Conservation (phyloP, 2,888 invertebrate species). For the Eulithis testata region DNA sequence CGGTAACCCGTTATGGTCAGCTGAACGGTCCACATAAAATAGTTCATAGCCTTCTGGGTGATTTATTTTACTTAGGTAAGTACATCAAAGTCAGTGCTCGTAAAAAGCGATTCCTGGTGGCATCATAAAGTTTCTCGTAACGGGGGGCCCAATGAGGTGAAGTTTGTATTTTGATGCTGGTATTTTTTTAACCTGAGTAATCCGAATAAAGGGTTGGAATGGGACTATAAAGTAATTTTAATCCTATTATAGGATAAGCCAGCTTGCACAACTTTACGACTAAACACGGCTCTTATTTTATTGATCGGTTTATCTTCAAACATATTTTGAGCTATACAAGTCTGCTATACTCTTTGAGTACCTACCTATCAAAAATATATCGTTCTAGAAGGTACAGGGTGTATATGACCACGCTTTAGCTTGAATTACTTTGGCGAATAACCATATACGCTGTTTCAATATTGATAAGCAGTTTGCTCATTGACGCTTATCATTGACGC, state of each 20-base stretch:
- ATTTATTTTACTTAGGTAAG: slow-evolving; percentile 47
- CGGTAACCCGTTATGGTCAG: slow-evolving; percentile 46
- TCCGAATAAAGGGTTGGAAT: background rate
- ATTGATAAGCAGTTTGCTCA: no score
- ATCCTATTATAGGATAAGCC: background rate
- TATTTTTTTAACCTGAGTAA: slow-evolving; percentile 8
- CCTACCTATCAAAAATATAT: no score
- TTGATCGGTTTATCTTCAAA: no score
- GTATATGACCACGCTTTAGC: no score
- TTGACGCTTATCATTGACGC: no score
- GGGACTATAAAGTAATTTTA: background rate
- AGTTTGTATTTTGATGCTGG: slow-evolving; percentile 14
- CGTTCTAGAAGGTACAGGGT: no score
- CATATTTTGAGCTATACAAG: no score
- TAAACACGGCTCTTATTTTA: no score
- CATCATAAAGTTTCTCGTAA: slow-evolving; percentile 50
- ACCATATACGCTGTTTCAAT: no score
- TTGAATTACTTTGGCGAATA: no score
- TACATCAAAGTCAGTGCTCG: slow-evolving; percentile 57
- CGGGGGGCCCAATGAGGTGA: slow-evolving; percentile 45
- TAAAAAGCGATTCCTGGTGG: slow-evolving; percentile 55
- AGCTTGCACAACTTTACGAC: no score
- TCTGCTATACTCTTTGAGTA: no score
- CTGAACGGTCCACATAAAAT: slow-evolving; percentile 48
- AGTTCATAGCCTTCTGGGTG: slow-evolving; percentile 48